Evolutionary conservation across 2,113 vertebrate genomes (phyloP).

Genomic region (Tetrax tetrax): DNA sequence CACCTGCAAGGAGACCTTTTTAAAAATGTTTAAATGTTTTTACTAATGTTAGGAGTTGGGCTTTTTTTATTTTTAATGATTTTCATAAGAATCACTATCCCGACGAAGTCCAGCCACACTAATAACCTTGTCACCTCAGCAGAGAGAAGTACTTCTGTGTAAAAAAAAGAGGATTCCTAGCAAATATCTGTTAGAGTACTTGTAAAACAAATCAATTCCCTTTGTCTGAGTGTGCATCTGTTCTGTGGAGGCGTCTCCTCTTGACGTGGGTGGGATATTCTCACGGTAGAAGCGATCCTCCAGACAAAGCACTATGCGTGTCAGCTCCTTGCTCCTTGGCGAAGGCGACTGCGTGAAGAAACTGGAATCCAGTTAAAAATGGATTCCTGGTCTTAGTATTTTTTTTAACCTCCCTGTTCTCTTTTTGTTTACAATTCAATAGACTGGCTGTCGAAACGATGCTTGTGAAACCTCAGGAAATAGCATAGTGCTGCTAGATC

Average conservation of each 20-base stretch:
- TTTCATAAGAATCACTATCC: not conserved
- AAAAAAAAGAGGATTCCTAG: not conserved
- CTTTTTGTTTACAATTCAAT: slow-evolving; percentile 1
- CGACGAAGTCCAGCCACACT: not conserved
- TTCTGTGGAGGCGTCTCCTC: not conserved
- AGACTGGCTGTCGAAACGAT: slow-evolving; percentile 22
- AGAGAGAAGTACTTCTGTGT: not conserved
- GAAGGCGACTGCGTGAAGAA: not conserved
- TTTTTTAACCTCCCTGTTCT: not conserved
- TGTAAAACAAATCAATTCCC: not conserved
- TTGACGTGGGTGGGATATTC: not conserved
- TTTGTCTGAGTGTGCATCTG: not conserved
- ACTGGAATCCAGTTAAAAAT: not conserved
- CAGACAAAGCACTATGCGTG: not conserved
- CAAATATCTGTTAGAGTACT: not conserved
- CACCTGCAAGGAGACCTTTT: not conserved
- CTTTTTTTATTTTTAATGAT: not conserved
- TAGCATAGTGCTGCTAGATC: not conserved
- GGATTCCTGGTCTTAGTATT: not conserved
- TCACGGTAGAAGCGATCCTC: not conserved
- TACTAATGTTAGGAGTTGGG: not conserved
- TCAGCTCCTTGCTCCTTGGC: not conserved
- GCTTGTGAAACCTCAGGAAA: slow-evolving; percentile 55
- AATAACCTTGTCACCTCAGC: not conserved
- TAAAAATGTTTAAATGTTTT: not conserved